Percentiles rank a stretch among this genome's conserved stretches.
Evolutionary conservation across 2,113 vertebrate genomes (phyloP).

Genomic region (Ptilorrhoa leucosticta): DNA sequence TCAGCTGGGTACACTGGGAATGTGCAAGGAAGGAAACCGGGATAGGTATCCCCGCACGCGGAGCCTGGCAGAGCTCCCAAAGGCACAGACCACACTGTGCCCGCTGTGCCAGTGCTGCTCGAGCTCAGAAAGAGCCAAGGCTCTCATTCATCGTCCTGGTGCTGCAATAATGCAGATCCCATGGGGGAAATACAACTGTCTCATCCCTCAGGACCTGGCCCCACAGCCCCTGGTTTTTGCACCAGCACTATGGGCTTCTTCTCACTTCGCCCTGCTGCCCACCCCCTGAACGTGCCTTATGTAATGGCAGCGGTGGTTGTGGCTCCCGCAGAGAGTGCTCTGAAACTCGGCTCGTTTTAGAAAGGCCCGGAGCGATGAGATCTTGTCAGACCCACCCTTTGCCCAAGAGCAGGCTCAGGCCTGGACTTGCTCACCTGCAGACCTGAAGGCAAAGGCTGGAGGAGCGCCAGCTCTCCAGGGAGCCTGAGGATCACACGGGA

Average conservation of each 20-base stretch:
- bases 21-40: not conserved
- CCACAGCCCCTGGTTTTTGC: not conserved
- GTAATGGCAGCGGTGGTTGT: not conserved
- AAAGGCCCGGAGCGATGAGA: constrained; percentile 30
- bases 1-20: not conserved
- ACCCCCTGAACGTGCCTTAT: not conserved
- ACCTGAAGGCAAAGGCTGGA: not conserved
- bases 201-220: not conserved
- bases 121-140: not conserved
- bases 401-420: constrained; percentile 19
- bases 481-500: not conserved
- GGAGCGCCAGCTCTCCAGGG: not conserved
- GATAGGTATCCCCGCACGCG: not conserved
- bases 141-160: not conserved
- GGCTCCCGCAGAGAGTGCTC: not conserved
- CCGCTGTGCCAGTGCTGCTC: not conserved
- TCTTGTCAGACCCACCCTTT: constrained; percentile 19
- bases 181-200: not conserved
- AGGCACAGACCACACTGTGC: not conserved
- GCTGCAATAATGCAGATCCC: not conserved
- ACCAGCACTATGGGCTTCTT: not conserved
- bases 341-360: not conserved
- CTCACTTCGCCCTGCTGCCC: not conserved
- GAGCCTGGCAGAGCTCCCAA: not conserved
- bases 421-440: not conserved